phyloP scores from a whole-genome alignment of 2,888 invertebrate genomes.

The Cephus runcator region DNA sequence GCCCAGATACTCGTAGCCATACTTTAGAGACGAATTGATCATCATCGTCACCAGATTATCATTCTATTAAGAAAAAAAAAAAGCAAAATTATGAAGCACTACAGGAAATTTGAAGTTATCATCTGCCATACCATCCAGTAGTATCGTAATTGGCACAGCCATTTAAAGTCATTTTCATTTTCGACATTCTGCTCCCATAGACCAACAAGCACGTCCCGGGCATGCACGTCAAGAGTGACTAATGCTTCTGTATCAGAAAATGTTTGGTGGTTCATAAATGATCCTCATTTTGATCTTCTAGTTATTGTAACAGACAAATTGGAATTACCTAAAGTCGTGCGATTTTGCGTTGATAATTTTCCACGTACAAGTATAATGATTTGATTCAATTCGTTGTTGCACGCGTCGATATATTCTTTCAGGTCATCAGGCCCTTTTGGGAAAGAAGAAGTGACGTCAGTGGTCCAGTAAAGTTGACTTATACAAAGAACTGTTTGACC shows the following conservation, averaged over 20 bases:
- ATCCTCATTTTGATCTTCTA: background rate
- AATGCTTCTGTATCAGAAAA: slow-evolving; percentile 74
- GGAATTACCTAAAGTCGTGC: slow-evolving; percentile 82
- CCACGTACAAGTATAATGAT: slow-evolving; percentile 89
- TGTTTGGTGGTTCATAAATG: background rate
- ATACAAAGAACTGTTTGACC: slow-evolving; percentile 77
- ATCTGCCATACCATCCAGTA: slow-evolving; percentile 77
- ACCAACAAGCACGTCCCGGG: slow-evolving; percentile 84
- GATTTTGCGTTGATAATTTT: slow-evolving; percentile 84
- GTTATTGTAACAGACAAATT: background rate
- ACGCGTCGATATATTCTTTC: slow-evolving; percentile 75
- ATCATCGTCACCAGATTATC: slow-evolving; percentile 67
- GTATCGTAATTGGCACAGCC: slow-evolving; percentile 88
- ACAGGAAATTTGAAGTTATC: background rate
- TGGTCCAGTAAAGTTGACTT: slow-evolving; percentile 90
- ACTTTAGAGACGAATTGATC: slow-evolving; percentile 71
- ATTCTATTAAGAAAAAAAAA: slow-evolving; percentile 56
- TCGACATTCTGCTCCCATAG: slow-evolving; percentile 74
- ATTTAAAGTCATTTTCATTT: slow-evolving; percentile 86
- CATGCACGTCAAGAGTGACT: slow-evolving; percentile 93
- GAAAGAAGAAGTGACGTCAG: slow-evolving; percentile 85
- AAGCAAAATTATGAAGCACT: background rate
- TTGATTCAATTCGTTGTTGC: slow-evolving; percentile 81
- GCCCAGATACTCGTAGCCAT: slow-evolving; percentile 91
- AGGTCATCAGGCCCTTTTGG: slow-evolving; percentile 68